Conservation (phyloP, 2,888 invertebrate species). For the Dicycla oo region DNA sequence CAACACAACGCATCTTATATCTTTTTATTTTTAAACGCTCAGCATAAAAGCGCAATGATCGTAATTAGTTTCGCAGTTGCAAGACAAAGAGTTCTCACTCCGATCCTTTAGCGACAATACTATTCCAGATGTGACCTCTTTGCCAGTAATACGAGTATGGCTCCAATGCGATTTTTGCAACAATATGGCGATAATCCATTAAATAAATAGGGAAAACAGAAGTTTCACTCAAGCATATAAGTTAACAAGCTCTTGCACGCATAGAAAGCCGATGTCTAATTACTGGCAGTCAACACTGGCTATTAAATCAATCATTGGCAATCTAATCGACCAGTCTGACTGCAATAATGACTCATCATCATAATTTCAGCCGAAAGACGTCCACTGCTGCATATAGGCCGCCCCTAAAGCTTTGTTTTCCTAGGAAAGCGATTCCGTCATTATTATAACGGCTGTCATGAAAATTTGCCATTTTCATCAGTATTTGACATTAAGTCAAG, state of each 20-base stretch:
- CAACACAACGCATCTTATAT: background rate
- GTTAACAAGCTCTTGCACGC: background rate
- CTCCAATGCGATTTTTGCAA: conserved; percentile 49
- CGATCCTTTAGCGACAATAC: conserved; percentile 52
- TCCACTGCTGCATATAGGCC: too few relatives aligned
- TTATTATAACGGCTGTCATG: too few relatives aligned
- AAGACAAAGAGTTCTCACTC: conserved; percentile 59
- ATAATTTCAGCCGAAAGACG: too few relatives aligned
- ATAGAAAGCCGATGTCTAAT: background rate
- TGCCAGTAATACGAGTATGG: conserved; percentile 27
- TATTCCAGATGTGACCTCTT: conserved; percentile 71
- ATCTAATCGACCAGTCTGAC: background rate
- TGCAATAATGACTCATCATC: too few relatives aligned
- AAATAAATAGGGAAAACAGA: conserved; percentile 1
- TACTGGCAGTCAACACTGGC: background rate
- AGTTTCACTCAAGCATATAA: background rate
- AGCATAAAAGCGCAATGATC: conserved; percentile 24
- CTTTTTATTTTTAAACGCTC: background rate
- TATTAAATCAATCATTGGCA: too few relatives aligned
- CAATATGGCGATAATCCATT: conserved; percentile 24
- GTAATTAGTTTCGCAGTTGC: conserved; percentile 71
- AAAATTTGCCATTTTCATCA: too few relatives aligned
- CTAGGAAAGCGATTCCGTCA: too few relatives aligned
- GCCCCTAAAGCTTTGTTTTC: too few relatives aligned
- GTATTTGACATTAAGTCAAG: too few relatives aligned